Percentiles rank a stretch among this genome's conserved stretches.
These are phyloP conservation scores for Chondrilla cf. caribensis DNA, from an alignment of 37 sponge, comb jelly and placozoan species.

Conservation along the genomic window DNA sequence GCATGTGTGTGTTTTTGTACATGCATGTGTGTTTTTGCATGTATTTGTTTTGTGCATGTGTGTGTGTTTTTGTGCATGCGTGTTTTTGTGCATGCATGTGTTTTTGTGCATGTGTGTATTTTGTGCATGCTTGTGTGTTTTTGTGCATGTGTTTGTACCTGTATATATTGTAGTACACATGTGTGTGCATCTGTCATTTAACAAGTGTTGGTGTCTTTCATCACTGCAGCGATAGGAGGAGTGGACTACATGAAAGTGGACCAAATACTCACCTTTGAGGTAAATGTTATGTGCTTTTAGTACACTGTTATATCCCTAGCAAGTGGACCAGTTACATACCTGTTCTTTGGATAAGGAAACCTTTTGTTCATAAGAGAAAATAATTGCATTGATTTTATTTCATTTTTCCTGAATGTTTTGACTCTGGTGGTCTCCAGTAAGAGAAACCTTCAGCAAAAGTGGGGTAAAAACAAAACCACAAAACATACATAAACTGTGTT, in stretches of 20 bases:
- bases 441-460: no score
- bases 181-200: no score
- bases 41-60: background rate
- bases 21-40: background rate
- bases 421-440: no score
- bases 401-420: no score
- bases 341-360: no score
- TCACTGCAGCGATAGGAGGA: constrained; percentile 15
- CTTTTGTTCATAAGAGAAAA: no score
- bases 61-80: background rate
- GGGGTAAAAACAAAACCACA: no score
- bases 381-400: no score
- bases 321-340: no score
- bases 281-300: background rate
- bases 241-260: constrained; percentile 35
- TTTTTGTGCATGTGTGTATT: background rate
- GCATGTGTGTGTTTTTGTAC: background rate
- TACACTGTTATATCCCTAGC: no score
- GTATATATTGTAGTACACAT: background rate
- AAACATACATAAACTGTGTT: no score
- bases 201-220: background rate
- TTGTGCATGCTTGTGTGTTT: background rate
- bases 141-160: background rate
- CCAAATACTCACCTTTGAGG: constrained; percentile 42
- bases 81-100: background rate